These are phyloP conservation scores for Takifugu bimaculatus DNA, from an alignment of 2,113 vertebrate species.

Conservation along the genomic window DNA sequence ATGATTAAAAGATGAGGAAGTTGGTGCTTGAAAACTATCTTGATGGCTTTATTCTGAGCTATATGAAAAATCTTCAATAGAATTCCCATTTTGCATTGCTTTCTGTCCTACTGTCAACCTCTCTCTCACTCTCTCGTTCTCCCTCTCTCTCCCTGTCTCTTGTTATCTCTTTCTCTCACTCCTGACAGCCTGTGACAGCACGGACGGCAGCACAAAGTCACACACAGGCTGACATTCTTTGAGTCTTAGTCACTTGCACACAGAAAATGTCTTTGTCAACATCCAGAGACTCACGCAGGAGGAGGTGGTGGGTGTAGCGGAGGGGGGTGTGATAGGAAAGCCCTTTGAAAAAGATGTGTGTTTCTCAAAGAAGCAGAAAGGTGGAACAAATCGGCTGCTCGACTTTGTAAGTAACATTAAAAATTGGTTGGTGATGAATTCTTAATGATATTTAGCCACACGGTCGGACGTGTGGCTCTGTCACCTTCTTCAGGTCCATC, in stretches of 20 bases:
- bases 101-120: conserved; percentile 45
- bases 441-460: too few species aligned
- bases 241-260: conserved; percentile 57
- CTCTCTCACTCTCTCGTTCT: conserved; percentile 33
- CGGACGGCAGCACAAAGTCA: conserved; percentile 33
- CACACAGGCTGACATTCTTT: conserved; percentile 59
- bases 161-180: conserved; percentile 22
- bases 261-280: conserved; percentile 64
- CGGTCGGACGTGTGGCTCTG: too few species aligned
- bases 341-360: conserved; percentile 1
- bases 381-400: too few species aligned
- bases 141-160: conserved; percentile 36
- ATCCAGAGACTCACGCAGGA: conserved; percentile 32
- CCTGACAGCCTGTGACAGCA: conserved; percentile 63
- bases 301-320: background rate
- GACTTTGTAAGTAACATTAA: too few species aligned
- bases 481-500: too few species aligned
- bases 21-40: too few species aligned
- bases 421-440: too few species aligned
- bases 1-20: too few species aligned
- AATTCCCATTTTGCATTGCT: too few species aligned
- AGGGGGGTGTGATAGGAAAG: conserved; percentile 20
- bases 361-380: background rate
- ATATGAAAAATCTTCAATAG: too few species aligned
- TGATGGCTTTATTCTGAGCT: too few species aligned